A percentile compares a stretch with the other conserved stretches of the same genome.
Evolutionary conservation across 1,140 invertebrate genomes (phyloP).

Genomic region (Orius laevigatus): DNA sequence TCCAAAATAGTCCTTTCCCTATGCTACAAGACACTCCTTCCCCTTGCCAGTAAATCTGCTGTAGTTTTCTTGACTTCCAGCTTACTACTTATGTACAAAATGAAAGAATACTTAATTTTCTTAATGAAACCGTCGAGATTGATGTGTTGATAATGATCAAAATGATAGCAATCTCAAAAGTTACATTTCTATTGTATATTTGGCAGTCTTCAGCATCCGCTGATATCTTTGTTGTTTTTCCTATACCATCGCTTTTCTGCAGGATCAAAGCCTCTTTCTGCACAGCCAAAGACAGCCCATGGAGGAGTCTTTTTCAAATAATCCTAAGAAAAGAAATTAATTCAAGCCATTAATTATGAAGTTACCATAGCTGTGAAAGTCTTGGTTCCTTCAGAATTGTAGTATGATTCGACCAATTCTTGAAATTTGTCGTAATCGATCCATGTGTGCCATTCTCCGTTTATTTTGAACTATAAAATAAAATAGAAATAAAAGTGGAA

Average conservation of each 20-base stretch:
- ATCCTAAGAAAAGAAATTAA: constrained; percentile 26
- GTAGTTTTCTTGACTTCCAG: too few species aligned
- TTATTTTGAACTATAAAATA: constrained; percentile 32
- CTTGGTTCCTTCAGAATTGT: constrained; percentile 25
- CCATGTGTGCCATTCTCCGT: constrained; percentile 43
- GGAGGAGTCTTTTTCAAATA: constrained; percentile 37
- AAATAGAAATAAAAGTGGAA: constrained; percentile 14
- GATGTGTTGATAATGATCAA: too few species aligned
- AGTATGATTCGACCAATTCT: constrained; percentile 29
- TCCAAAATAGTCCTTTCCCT: too few species aligned
- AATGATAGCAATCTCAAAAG: too few species aligned
- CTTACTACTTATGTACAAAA: too few species aligned
- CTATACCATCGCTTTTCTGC: constrained; percentile 33
- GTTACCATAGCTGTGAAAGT: constrained; percentile 32
- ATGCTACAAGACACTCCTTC: too few species aligned
- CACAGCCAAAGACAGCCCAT: constrained; percentile 40
- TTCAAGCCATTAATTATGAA: constrained; percentile 6
- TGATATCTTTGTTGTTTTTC: constrained; percentile 27
- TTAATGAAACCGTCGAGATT: too few species aligned
- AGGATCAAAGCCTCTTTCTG: constrained; percentile 43
- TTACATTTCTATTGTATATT: too few species aligned
- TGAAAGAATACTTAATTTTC: too few species aligned
- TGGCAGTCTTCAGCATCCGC: constrained; percentile 21
- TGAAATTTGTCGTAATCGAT: constrained; percentile 45
- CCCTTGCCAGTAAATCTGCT: too few species aligned